Conservation (phyloP, 2,888 invertebrate genomes). For the Pimpla rufipes region DNA sequence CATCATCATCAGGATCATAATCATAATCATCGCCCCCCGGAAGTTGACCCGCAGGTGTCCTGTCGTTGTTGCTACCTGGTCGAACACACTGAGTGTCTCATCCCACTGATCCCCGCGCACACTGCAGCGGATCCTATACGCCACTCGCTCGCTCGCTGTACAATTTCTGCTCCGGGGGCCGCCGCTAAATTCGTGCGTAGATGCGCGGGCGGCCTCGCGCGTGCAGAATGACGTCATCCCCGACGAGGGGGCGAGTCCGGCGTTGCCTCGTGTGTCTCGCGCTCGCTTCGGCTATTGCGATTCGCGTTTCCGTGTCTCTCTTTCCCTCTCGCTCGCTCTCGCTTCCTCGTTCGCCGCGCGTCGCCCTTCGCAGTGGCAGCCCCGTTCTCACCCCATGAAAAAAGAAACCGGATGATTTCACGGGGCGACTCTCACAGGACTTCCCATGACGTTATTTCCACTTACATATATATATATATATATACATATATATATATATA, state of each 20-base stretch:
- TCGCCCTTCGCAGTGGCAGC: slow-evolving; percentile 5
- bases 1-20: background rate
- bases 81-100: slow-evolving; percentile 39
- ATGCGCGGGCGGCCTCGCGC: slow-evolving; percentile 40
- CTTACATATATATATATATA: slow-evolving; percentile 16
- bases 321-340: slow-evolving; percentile 15
- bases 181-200: slow-evolving; percentile 46
- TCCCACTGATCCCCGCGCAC: slow-evolving; percentile 34
- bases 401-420: slow-evolving; percentile 79
- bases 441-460: slow-evolving; percentile 74
- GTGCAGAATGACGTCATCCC: slow-evolving; percentile 67
- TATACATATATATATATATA: no score
- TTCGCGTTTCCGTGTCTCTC: slow-evolving; percentile 1
- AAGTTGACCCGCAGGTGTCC: slow-evolving; percentile 53
- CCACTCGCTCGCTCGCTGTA: slow-evolving; percentile 1
- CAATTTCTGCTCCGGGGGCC: slow-evolving; percentile 40
- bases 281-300: background rate
- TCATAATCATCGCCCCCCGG: slow-evolving; percentile 22
- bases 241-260: slow-evolving; percentile 45
- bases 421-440: slow-evolving; percentile 73
- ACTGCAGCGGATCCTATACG: background rate
- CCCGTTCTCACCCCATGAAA: slow-evolving; percentile 71
- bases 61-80: slow-evolving; percentile 5
- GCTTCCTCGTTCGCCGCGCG: background rate
- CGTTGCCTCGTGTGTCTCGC: slow-evolving; percentile 8